Evolutionary conservation across 2,888 invertebrate genomes (phyloP).

Genomic region (Drosophila barbarae): DNA sequence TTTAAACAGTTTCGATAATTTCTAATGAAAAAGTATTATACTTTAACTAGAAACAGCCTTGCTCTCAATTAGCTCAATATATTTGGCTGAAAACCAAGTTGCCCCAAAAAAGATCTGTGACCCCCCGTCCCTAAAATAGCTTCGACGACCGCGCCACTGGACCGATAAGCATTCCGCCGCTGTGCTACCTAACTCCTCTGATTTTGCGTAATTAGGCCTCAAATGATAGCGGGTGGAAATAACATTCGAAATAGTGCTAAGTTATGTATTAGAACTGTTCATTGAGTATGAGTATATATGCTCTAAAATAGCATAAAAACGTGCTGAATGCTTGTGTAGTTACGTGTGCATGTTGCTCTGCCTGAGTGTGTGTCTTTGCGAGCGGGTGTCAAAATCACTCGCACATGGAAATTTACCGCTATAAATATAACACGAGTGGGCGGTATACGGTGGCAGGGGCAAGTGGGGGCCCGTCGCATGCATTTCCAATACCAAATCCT

Average conservation of each 20-base stretch:
- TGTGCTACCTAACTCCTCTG: slow-evolving; percentile 7
- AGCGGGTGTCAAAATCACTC: slow-evolving; percentile 51
- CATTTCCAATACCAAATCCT: slow-evolving; percentile 7
- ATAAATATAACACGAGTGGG: slow-evolving; percentile 55
- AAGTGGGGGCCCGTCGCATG: slow-evolving; percentile 18
- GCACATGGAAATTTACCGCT: slow-evolving; percentile 64
- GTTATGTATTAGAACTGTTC: slow-evolving; percentile 22
- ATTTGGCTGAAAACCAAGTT: slow-evolving; percentile 1
- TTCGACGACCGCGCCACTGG: slow-evolving; percentile 5
- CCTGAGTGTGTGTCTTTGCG: slow-evolving; percentile 12
- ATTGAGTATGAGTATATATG: slow-evolving; percentile 19
- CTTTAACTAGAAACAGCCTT: background rate
- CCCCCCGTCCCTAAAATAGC: slow-evolving; percentile 1
- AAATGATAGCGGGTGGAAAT: slow-evolving; percentile 38
- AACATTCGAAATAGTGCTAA: slow-evolving; percentile 18
- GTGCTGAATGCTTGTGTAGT: slow-evolving; percentile 27
- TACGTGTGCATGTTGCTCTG: slow-evolving; percentile 16
- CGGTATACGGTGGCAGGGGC: background rate
- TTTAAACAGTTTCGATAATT: no score
- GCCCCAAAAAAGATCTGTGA: background rate
- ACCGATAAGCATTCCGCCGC: slow-evolving; percentile 17
- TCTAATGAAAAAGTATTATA: no score
- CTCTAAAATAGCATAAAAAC: slow-evolving; percentile 44
- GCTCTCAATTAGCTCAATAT: background rate
- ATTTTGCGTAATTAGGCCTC: slow-evolving; percentile 43